Percentiles rank a stretch among this genome's conserved stretches.
Conservation (phyloP, 1,140 invertebrate species). For the Pseudomyrmex flavicornis region DNA sequence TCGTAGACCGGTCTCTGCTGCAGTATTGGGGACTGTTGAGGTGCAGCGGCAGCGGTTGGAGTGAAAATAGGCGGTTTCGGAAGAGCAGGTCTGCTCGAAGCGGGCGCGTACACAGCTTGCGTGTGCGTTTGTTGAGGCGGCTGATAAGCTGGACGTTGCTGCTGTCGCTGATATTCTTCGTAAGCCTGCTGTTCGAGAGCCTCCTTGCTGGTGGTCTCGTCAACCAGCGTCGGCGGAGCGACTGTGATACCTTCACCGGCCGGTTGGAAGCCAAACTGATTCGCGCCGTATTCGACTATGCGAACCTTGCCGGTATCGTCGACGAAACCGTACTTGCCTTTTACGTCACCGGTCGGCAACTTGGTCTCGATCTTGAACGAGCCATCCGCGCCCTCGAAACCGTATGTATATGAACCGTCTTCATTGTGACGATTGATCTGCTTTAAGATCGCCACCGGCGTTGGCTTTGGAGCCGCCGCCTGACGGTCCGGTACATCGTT, state of each 20-base stretch:
- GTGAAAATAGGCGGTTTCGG: conserved; percentile 78
- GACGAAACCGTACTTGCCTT: conserved; percentile 95
- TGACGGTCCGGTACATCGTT: conserved; percentile 80
- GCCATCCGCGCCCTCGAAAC: conserved; percentile 93
- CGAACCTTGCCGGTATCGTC: conserved; percentile 92
- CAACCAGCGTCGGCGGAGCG: conserved; percentile 91
- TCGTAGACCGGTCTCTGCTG: conserved; percentile 78
- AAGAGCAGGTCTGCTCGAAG: conserved; percentile 37
- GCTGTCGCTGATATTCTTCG: conserved; percentile 75
- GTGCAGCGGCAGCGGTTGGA: conserved; percentile 62
- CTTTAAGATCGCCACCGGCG: conserved; percentile 92
- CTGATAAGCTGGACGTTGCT: conserved; percentile 66
- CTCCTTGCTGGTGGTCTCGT: conserved; percentile 88
- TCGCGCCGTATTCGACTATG: conserved; percentile 95
- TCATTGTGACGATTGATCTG: conserved; percentile 95
- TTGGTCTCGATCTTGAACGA: conserved; percentile 95
- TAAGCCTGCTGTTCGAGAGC: conserved; percentile 82
- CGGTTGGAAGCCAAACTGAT: conserved; percentile 94
- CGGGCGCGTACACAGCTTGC: conserved; percentile 78
- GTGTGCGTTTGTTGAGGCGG: conserved; percentile 74
- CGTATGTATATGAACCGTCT: conserved; percentile 94
- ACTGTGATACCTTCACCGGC: conserved; percentile 94
- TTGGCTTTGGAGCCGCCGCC: conserved; percentile 85
- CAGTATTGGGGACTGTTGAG: conserved; percentile 73
- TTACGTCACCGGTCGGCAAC: conserved; percentile 90